Evolutionary conservation across 1,140 invertebrate genomes (phyloP).

Genomic region (Drosophila arizonae): DNA sequence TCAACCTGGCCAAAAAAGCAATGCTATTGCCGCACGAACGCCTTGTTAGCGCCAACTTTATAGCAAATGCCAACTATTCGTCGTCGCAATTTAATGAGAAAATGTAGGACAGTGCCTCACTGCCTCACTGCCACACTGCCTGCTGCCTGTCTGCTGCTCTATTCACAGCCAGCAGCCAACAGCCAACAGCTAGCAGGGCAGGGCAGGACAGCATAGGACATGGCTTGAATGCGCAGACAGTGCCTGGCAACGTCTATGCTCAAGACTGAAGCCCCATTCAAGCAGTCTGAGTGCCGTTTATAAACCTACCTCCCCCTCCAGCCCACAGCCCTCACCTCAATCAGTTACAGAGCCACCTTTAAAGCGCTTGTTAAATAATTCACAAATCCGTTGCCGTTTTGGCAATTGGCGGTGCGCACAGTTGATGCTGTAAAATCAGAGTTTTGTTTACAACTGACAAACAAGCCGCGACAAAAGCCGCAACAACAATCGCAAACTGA

Average conservation of each 20-base stretch:
- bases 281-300: conserved; percentile 62
- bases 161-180: conserved; percentile 45
- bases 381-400: conserved; percentile 17
- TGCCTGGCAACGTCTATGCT: conserved; percentile 28
- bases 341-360: conserved; percentile 1
- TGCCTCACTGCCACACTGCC: too few species aligned
- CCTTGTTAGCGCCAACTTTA: conserved; percentile 77
- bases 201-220: background rate
- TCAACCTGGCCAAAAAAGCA: conserved; percentile 56
- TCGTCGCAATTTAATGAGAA: conserved; percentile 78
- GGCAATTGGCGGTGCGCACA: conserved; percentile 3
- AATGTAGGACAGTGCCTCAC: conserved; percentile 68
- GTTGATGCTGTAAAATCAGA: conserved; percentile 34
- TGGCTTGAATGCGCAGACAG: conserved; percentile 5
- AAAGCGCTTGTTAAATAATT: conserved; percentile 29
- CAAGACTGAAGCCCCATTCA: conserved; percentile 67
- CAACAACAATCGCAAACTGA: conserved; percentile 57
- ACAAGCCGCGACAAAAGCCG: conserved; percentile 42
- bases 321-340: background rate
- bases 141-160: conserved; percentile 1
- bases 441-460: conserved; percentile 49
- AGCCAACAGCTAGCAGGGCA: conserved; percentile 9
- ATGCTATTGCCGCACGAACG: conserved; percentile 63
- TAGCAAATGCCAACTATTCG: conserved; percentile 66
- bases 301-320: background rate